Base-by-base conservation (phyloP, 2,113 vertebrate genomes). In the Mellivora capensis region DNA sequence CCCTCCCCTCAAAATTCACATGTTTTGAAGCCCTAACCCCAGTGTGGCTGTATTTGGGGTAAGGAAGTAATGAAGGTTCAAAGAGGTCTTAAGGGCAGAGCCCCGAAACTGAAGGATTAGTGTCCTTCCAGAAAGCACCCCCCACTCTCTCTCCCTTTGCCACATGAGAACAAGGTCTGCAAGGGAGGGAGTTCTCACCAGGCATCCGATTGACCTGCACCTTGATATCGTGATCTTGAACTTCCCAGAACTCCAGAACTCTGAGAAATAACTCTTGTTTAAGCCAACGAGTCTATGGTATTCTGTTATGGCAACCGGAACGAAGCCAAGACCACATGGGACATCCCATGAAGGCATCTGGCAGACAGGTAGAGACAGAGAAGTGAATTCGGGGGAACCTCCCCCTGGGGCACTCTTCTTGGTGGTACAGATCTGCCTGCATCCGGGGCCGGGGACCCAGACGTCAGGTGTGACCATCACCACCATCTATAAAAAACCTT, bases 401-500 rank as follows among this genome's bases (percentile, higher is more conserved):
- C 47, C 27, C 23, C 64, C 25, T 9, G 44, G 21, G 37, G 7
- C 9, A 11, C 15, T 47, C 42, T 42, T 80, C 54, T 34, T 20
- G 34, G 29, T 15, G 21, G 34, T 29, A 17, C 11, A 47, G 27
- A 47, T 39, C 67, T 79, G 4, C 72, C 54, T 2, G 9, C 9
- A 34, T 17, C 47, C 71, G 69, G 37, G 2, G 5, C 31, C 59
- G 31, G 3, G 34, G 14, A 34, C 64, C 14, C 37, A 25, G 34
- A 69, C n/a, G 27, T 17, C 29, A 42, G 23, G 15, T 3, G 25
- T 11, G 7, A 74, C 23, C 37, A 57, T 44, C 57, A 64, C 87
- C 13, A 3, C 54, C 62, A 10, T 6, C n/a, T 20, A 2, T 0
- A 52, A 7, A 5, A n/a, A 34, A 34, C 17, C 3, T 8, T 42